phyloP scores from a whole-genome alignment of 30 jellyfish, hydroid and myxozoan species.

The Phacellophora camtschatica region DNA sequence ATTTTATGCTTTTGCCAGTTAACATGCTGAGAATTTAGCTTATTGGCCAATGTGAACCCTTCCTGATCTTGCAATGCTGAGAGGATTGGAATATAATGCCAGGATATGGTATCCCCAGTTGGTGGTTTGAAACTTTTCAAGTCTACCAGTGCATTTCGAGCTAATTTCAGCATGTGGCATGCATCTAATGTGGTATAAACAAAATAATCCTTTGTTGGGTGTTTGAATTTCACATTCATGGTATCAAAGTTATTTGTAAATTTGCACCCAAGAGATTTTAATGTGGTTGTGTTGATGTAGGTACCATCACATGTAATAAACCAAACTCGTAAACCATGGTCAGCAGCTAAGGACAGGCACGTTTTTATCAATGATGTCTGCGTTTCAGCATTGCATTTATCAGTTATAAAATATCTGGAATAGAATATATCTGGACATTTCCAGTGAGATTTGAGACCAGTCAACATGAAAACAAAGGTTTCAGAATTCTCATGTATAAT shows the following conservation, averaged over 20 bases:
- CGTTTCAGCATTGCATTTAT: slow-evolving; percentile 18
- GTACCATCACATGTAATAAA: slow-evolving; percentile 56
- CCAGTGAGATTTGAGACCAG: slow-evolving; percentile 16
- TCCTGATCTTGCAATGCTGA: slow-evolving; percentile 5
- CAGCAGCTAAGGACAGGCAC: slow-evolving; percentile 28
- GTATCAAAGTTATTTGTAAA: neutral
- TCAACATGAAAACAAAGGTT: slow-evolving; percentile 40
- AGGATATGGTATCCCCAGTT: neutral
- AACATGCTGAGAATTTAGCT: neutral
- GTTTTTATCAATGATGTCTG: slow-evolving; percentile 31
- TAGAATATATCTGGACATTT: slow-evolving; percentile 46
- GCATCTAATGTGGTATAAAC: slow-evolving; percentile 22
- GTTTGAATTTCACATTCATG: neutral
- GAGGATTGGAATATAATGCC: slow-evolving; percentile 9
- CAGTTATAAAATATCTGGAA: slow-evolving; percentile 31
- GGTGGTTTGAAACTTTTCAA: neutral
- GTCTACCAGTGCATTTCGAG: slow-evolving; percentile 69
- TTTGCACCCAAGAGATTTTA: slow-evolving; percentile 30
- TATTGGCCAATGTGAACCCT: slow-evolving; percentile 32
- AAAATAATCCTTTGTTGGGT: neutral
- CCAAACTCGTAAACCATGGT: slow-evolving; percentile 34
- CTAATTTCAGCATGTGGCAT: slow-evolving; percentile 66
- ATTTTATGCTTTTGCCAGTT: slow-evolving; percentile 43
- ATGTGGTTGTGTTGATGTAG: slow-evolving; percentile 1
- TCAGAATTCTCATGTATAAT: slow-evolving; percentile 35